Base-by-base conservation (phyloP, 2,888 invertebrate genomes). In the Amiota mariae region DNA sequence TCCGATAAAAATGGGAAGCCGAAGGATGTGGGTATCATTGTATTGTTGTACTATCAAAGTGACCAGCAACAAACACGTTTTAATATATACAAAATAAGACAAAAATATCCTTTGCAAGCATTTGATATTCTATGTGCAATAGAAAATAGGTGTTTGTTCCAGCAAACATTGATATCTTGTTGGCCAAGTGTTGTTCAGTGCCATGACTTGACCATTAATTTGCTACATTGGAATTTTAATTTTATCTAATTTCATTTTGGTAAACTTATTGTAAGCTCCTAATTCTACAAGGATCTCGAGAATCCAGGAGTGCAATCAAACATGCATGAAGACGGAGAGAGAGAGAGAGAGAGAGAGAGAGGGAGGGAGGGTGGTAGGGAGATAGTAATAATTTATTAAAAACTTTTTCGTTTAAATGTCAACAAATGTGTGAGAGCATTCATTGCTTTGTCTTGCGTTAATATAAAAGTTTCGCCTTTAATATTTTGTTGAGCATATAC, bases 211-310 rank as follows among this genome's bases (percentile, higher is more conserved):
- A 10, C 20, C 36, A 36, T 36, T 63, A n/a, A 20, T 36, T 36
- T 61, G 61, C 61, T 36, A 13, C 80, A 79, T 77, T 76, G 77
- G 80, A 81, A 85, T 86, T 86, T 85, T 83, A 83, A 85, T 86
- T 85, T 76, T 77, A 74, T 77, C 75, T 70, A 77, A 85, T 80
- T 81, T 56, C 73, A 75, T 71, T 70, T 61, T 54, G 57, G 57
- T 59, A 73, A 85, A 85, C 83, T 80, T 83, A 84, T 78, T 82
- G 82, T 59, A 10, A 13, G 59, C 18, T 2, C 18, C 36, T 6
- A 36, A 36, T 36, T 36, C 36, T 36, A 36, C 36, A 36, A 36
- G 36, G 36, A 36, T 36, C 3, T 36, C 36, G 2, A 4, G 36
- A 6, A 36, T 0, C 6, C 36, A 36, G 2, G 36, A 36, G 6